Evolutionary conservation across 2,797 vertebrate genomes (phyloP).

Genomic region (Propithecus deckenii): DNA sequence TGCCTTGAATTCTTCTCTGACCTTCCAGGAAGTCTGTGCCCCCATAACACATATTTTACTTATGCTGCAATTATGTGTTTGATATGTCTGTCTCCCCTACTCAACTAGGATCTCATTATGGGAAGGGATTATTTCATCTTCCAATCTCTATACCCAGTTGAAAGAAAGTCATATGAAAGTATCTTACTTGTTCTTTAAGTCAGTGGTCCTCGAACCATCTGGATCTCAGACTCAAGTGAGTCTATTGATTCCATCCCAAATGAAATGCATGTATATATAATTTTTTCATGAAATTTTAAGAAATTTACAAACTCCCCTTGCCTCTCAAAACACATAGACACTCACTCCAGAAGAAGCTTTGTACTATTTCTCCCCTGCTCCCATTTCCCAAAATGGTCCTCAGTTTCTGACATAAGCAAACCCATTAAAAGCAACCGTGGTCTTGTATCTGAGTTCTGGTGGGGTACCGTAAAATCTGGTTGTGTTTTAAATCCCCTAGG

Average conservation of each 20-base stretch:
- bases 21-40: neutral
- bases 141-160: neutral
- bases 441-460: neutral
- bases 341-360: neutral
- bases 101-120: neutral
- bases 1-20: neutral
- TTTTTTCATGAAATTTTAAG: neutral
- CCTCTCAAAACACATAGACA: neutral
- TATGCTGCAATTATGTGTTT: neutral
- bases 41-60: neutral
- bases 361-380: neutral
- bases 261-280: neutral
- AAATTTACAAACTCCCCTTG: neutral
- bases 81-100: neutral
- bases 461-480: neutral
- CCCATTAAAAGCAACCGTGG: neutral
- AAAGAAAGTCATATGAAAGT: conserved; percentile 10
- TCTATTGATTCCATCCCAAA: neutral
- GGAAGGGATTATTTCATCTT: neutral
- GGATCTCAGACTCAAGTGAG: neutral
- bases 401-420: neutral
- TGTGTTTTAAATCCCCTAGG: neutral
- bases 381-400: neutral
- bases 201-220: neutral
- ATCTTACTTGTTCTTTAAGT: neutral